A percentile compares a stretch with the other conserved stretches of the same genome.
Evolutionary conservation across 1,140 invertebrate species (phyloP).

Genomic region (Diachasmimorpha longicaudata): DNA sequence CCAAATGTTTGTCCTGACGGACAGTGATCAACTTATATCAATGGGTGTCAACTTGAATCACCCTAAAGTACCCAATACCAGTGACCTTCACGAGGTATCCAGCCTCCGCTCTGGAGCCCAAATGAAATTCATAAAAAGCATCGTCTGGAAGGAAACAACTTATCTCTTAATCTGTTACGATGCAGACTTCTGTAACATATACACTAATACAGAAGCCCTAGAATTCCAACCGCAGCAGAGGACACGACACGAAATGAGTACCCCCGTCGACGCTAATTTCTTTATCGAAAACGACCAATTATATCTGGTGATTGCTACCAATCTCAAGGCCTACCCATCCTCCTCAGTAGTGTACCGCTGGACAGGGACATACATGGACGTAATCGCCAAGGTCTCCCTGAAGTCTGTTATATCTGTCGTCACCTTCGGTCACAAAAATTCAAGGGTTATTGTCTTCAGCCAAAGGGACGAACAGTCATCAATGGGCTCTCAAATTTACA

Average conservation of each 20-base stretch:
- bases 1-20: constrained; percentile 29
- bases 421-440: constrained; percentile 32
- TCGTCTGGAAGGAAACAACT: constrained; percentile 31
- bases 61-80: constrained; percentile 32
- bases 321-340: constrained; percentile 20
- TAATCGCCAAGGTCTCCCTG: constrained; percentile 25
- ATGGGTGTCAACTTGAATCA: background rate
- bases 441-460: constrained; percentile 40
- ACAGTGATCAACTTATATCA: constrained; percentile 24
- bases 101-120: background rate
- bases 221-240: constrained; percentile 33
- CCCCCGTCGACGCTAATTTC: constrained; percentile 40
- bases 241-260: constrained; percentile 18
- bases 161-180: constrained; percentile 42
- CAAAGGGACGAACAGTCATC: constrained; percentile 19
- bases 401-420: constrained; percentile 31
- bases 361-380: constrained; percentile 49
- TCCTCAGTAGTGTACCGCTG: constrained; percentile 48
- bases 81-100: background rate
- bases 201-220: constrained; percentile 25
- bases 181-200: constrained; percentile 28
- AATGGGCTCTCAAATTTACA: constrained; percentile 36
- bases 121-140: constrained; percentile 28
- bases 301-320: constrained; percentile 38
- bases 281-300: constrained; percentile 35